Evolutionary conservation across 2,113 vertebrate species (phyloP).

Genomic region (Xyrauchen texanus): DNA sequence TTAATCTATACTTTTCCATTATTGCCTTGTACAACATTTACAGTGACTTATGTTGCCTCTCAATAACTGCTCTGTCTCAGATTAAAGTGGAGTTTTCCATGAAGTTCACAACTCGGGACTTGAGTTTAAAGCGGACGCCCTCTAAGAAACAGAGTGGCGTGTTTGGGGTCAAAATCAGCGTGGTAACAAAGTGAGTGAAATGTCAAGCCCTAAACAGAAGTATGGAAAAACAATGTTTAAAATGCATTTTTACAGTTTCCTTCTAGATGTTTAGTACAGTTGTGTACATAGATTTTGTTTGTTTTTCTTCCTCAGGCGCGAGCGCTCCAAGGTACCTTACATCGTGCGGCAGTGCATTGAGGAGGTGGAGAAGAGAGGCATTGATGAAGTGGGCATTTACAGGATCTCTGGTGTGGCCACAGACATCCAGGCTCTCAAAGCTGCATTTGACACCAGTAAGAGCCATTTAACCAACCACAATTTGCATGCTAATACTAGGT

Average conservation of each 20-base stretch:
- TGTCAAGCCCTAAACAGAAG: background rate
- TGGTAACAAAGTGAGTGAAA: conserved; percentile 89
- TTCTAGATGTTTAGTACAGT: background rate
- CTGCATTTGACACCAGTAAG: conserved; percentile 95
- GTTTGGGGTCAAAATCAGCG: conserved; percentile 97
- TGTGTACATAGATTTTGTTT: too few species aligned
- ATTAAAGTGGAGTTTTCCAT: conserved; percentile 99
- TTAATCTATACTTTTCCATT: background rate
- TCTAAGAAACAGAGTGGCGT: conserved; percentile 98
- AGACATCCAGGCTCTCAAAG: conserved; percentile 94
- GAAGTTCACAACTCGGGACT: conserved; percentile 97
- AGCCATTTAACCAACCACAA: background rate
- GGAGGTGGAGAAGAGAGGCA: conserved; percentile 97
- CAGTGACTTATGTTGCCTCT: background rate
- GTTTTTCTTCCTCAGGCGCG: conserved; percentile 76
- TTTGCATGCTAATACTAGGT: background rate
- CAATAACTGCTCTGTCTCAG: conserved; percentile 66
- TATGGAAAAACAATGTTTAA: too few species aligned
- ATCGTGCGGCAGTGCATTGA: conserved; percentile 97
- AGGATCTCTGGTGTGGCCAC: conserved; percentile 97
- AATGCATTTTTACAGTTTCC: too few species aligned
- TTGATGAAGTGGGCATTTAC: conserved; percentile 98
- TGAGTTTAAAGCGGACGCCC: conserved; percentile 95
- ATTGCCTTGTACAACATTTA: background rate
- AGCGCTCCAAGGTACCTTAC: conserved; percentile 99